phyloP scores from a whole-genome alignment of 2,113 vertebrate species.

The Epinephelus moara region DNA sequence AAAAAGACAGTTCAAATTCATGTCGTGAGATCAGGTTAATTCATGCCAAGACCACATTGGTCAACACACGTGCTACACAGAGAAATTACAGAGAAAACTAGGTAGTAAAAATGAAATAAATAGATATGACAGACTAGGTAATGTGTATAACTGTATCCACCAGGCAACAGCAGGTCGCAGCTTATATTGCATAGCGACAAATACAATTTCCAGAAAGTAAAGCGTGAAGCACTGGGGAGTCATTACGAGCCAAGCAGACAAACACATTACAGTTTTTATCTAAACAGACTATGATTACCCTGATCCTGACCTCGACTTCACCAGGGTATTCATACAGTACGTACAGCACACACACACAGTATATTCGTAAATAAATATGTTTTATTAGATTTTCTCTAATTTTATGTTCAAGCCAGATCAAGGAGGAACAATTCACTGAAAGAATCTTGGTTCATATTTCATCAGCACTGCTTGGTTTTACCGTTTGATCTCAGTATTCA shows the following conservation, averaged over 20 bases:
- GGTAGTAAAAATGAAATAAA: neutral
- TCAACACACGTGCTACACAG: neutral
- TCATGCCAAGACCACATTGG: neutral
- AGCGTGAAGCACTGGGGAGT: slow-evolving; percentile 9
- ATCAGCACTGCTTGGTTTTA: too few relatives aligned
- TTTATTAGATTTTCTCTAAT: neutral
- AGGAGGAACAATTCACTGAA: too few relatives aligned
- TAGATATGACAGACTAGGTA: neutral
- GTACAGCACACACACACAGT: neutral
- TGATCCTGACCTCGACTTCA: slow-evolving; percentile 7
- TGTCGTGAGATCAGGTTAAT: neutral
- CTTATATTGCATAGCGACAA: slow-evolving; percentile 25
- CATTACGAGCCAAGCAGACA: slow-evolving; percentile 9
- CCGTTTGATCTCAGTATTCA: too few relatives aligned
- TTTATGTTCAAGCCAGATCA: too few relatives aligned
- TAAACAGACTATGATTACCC: neutral
- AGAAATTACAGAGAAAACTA: neutral
- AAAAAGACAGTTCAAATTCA: neutral
- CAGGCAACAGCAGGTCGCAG: neutral
- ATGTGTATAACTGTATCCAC: neutral
- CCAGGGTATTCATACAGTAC: neutral
- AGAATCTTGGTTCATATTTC: too few relatives aligned
- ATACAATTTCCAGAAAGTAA: slow-evolving; percentile 40
- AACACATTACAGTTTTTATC: neutral
- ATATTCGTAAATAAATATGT: neutral